These are phyloP conservation scores for Agonum fuliginosum DNA, from an alignment of 2,888 invertebrate genomes.

Conservation along the genomic window DNA sequence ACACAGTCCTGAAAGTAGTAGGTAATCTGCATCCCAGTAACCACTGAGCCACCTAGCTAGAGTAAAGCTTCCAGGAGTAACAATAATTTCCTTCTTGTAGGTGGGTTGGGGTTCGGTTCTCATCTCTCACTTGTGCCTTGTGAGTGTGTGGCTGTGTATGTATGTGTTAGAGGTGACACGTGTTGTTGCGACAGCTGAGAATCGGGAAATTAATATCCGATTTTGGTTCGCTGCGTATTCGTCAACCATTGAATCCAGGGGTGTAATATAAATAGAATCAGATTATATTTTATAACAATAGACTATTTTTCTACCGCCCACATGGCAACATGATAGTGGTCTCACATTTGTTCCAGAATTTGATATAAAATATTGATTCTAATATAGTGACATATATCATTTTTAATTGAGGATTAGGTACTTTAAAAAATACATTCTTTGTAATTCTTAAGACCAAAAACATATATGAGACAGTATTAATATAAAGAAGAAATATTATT, in stretches of 20 bases:
- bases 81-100: too few relatives aligned
- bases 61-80: too few relatives aligned
- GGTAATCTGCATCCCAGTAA: too few relatives aligned
- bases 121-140: too few relatives aligned
- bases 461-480: neutral
- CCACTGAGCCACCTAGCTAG: too few relatives aligned
- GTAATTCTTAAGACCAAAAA: neutral
- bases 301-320: neutral
- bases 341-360: neutral
- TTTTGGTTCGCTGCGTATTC: constrained; percentile 29
- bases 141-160: too few relatives aligned
- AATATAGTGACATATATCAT: too few relatives aligned
- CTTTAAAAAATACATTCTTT: neutral
- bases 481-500: neutral
- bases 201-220: constrained; percentile 40
- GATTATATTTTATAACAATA: neutral
- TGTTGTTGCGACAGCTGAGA: constrained; percentile 24
- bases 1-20: too few relatives aligned
- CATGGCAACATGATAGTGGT: neutral
- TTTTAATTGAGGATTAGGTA: too few relatives aligned
- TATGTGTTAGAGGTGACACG: constrained; percentile 12
- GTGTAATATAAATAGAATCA: neutral
- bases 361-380: neutral
- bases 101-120: too few relatives aligned
- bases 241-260: neutral